phyloP scores from a whole-genome alignment of 2,797 vertebrate species.

The Periparus ater region DNA sequence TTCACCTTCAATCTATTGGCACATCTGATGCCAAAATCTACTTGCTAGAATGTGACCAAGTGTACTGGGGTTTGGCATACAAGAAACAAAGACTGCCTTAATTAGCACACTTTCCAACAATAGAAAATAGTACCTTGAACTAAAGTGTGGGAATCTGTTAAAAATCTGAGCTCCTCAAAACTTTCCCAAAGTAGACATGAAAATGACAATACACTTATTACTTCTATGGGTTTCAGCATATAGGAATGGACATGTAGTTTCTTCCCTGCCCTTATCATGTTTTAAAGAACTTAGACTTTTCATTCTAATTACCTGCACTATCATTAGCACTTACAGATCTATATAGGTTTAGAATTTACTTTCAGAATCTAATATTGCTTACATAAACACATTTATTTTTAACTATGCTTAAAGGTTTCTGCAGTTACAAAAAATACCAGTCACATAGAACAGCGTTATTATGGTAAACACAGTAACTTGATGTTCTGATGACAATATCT shows the following conservation, averaged over 20 bases:
- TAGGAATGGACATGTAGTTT: not conserved
- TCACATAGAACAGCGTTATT: not conserved
- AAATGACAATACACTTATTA: not conserved
- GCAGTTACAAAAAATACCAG: not conserved
- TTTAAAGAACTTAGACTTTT: not conserved
- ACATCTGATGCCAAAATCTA: not conserved
- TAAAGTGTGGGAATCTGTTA: not conserved
- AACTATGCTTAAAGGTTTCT: not conserved
- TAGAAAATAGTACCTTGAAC: not conserved
- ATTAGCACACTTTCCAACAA: not conserved
- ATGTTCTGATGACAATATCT: not conserved
- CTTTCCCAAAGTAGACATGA: not conserved
- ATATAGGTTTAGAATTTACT: not conserved
- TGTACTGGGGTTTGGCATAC: not conserved
- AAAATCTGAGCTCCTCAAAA: not conserved
- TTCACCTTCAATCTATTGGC: not conserved
- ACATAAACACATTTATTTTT: not conserved
- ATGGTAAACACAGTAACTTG: not conserved
- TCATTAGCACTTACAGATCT: not conserved
- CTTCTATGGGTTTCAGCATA: not conserved
- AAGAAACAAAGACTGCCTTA: not conserved
- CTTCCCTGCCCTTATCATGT: not conserved
- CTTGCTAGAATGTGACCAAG: not conserved
- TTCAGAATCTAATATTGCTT: not conserved
- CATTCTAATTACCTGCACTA: not conserved